Conservation (phyloP, 2,888 invertebrate species). For the Drosophila fungiperda region DNA sequence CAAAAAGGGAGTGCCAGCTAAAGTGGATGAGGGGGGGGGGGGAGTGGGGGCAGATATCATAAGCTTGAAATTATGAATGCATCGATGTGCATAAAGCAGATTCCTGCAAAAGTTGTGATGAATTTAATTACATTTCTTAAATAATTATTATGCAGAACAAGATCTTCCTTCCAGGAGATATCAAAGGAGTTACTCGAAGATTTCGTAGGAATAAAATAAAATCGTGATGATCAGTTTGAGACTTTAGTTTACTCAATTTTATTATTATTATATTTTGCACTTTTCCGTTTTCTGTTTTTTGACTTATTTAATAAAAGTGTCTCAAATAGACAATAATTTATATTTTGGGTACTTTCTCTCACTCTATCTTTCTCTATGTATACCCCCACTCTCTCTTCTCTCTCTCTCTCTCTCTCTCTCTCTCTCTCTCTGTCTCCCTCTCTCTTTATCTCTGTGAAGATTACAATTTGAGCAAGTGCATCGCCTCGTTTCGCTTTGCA, state of each 20-base stretch:
- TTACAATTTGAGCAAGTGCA: constrained; percentile 15
- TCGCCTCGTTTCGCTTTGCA: constrained; percentile 7
- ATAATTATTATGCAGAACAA: too few relatives aligned
- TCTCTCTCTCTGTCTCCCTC: background rate
- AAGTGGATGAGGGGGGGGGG: background rate
- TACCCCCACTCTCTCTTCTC: background rate
- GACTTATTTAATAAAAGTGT: background rate
- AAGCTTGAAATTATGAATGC: background rate
- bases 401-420: background rate
- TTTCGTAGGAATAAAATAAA: background rate
- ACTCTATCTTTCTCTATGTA: background rate
- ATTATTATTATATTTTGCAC: background rate
- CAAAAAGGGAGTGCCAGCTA: background rate
- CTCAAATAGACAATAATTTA: background rate
- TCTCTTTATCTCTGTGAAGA: background rate
- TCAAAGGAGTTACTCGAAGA: background rate
- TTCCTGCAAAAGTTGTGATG: too few relatives aligned
- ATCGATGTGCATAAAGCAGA: background rate
- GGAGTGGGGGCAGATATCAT: background rate
- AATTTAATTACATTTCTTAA: too few relatives aligned
- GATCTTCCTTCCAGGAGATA: too few relatives aligned
- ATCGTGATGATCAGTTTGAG: background rate
- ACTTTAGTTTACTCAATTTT: background rate
- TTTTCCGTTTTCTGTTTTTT: background rate
- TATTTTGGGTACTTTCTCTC: background rate